phyloP scores from a whole-genome alignment of 2,113 vertebrate genomes.

The Typhlomys cinereus region DNA sequence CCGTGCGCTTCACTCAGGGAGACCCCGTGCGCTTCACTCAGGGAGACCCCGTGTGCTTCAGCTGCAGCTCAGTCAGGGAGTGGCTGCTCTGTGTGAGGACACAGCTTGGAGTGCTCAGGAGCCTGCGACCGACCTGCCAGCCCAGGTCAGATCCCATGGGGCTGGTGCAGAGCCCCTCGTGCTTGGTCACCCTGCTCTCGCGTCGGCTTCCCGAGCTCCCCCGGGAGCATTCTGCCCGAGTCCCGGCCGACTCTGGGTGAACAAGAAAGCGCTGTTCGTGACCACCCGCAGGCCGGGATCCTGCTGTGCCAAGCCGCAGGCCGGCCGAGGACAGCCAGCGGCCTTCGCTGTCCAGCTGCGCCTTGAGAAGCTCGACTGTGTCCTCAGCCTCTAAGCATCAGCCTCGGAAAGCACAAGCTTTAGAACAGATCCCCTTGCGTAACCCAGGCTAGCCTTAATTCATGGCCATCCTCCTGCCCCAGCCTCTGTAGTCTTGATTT shows the following conservation, averaged over 20 bases:
- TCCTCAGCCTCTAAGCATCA: background rate
- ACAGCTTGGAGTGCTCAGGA: accelerated
- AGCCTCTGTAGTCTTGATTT: background rate
- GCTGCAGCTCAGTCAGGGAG: accelerated
- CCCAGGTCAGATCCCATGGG: accelerated
- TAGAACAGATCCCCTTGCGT: background rate
- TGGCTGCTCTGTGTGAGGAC: background rate
- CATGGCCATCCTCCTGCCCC: background rate
- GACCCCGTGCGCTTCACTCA: accelerated
- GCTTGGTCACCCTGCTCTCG: accelerated
- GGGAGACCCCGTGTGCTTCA: accelerated
- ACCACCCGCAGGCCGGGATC: too few relatives aligned
- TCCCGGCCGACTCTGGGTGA: background rate
- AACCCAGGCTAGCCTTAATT: background rate
- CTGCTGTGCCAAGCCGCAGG: background rate
- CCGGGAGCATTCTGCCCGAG: accelerated
- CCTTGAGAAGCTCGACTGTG: background rate
- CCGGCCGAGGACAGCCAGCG: background rate
- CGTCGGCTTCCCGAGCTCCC: background rate
- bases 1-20: too few relatives aligned
- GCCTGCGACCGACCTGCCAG: background rate
- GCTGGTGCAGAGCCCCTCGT: accelerated
- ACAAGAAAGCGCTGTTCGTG: background rate
- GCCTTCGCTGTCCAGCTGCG: accelerated
- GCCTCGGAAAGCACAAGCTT: background rate